Evolutionary conservation across 1,140 invertebrate genomes (phyloP), one percentile per base, ranked within the genome.

Genomic region (Leguminivora glycinivorella): DNA sequence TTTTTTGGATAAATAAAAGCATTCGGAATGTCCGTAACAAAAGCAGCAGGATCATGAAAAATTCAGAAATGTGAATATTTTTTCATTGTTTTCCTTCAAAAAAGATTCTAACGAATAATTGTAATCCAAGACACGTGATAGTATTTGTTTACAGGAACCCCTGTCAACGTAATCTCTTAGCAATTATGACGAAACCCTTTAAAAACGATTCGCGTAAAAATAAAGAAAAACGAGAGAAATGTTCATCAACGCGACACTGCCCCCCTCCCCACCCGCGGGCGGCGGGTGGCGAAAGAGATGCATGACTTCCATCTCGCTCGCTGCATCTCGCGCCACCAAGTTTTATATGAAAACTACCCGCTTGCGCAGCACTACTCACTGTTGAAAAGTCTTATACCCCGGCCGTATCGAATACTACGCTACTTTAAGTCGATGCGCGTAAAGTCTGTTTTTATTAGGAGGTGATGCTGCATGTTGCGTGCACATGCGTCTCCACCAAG

Each of bases 181-280:
- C 87, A 89, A 91, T 90, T 91, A 91, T 91, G 88, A 91, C 82
- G 87, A 89, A 91, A 90, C 89, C 89, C 88, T 91, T 91, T 91
- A 91, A 91, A 91, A 91, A 88, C 87, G 87, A 89, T 89, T 90
- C 88, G 85, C 85, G 83, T 87, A 85, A 90, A 89, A 91, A 89
- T 86, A 89, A 89, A 85, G 84, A 87, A 89, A 89, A 89, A 90
- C 84, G 88, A 87, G 87, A 91, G 90, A 90, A 91, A 89, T 91
- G 88, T 89, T 91, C 89, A 91, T 91, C 89, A 91, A 90, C 89
- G 89, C 89, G 89, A 91, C 89, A 91, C 87, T 81, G 73, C 77
- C 73, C 43, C 76, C 74, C 73, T 75, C 73, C 77, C 71, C 79
- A 67, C 82, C 87, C 77, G 78, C 83, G 77, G 85, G 87, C 87